phyloP scores from a whole-genome alignment of 2,888 invertebrate species.

The Asteroscopus sphinx region DNA sequence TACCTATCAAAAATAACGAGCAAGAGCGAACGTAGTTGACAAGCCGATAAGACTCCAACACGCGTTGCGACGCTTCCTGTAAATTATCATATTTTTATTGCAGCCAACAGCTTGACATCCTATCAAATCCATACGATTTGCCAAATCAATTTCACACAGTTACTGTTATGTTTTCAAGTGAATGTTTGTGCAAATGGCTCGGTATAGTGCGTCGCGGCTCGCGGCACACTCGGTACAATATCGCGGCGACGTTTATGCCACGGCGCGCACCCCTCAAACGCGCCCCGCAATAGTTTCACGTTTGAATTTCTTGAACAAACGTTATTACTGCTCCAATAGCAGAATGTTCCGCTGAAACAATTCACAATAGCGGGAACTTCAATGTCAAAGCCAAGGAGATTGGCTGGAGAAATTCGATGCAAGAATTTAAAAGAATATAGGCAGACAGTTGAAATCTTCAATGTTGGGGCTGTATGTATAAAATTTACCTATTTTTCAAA shows the following conservation, averaged over 20 bases:
- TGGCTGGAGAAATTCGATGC: constrained; percentile 69
- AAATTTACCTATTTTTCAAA: no score
- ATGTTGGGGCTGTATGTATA: constrained; percentile 28
- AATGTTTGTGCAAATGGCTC: constrained; percentile 65
- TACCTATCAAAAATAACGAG: constrained; percentile 61
- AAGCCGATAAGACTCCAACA: constrained; percentile 48
- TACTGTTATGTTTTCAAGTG: constrained; percentile 62
- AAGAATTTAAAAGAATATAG: constrained; percentile 66
- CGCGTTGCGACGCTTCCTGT: constrained; percentile 36
- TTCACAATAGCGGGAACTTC: constrained; percentile 83
- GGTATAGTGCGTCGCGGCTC: constrained; percentile 24
- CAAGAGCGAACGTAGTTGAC: constrained; percentile 39
- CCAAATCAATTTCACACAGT: constrained; percentile 53
- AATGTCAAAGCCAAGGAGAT: constrained; percentile 83
- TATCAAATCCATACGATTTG: constrained; percentile 53
- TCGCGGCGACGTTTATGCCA: constrained; percentile 69
- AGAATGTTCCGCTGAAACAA: constrained; percentile 83
- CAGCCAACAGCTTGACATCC: constrained; percentile 45
- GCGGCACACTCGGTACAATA: constrained; percentile 62
- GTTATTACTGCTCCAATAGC: constrained; percentile 84
- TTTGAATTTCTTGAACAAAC: constrained; percentile 87
- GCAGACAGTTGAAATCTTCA: constrained; percentile 46
- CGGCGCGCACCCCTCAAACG: constrained; percentile 63
- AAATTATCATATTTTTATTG: constrained; percentile 56
- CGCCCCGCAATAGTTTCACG: constrained; percentile 81